Evolutionary conservation across 2,797 vertebrate genomes (phyloP), one percentile per base, ranked within the genome.

Genomic region (Psittacula echo): DNA sequence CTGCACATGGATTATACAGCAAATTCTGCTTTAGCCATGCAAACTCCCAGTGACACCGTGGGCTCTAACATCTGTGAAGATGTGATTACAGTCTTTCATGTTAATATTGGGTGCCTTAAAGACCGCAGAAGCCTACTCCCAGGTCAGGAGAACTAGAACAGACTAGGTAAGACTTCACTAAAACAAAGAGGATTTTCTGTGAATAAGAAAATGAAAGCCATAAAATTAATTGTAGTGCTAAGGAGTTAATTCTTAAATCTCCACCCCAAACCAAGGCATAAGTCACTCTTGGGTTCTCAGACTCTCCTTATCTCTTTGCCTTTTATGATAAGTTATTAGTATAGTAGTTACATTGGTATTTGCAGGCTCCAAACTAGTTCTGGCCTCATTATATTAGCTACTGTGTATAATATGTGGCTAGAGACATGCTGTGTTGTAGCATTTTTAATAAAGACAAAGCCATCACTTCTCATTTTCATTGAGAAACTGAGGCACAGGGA

Each of bases 11-110:
- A 90, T 96, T 96, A 94, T 90, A 73, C 74, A 90, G 91, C 87
- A 96, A 94, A 95, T 96, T 94, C 91, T 90, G 56, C 3, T 96
- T 94, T 93, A 94, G 87, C 93, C 91, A 74, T 93, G 91, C 94
- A 94, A 95, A 94, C 93, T 95, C 93, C 87, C 93, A 87, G 85
- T 94, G 93, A 93, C 74, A 74, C 83, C 76, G 70, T 54, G 79
- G 94, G 89, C 91, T 96, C 95, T 86, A 88, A 88, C 82, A 94
- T 93, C 96, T 94, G 91, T 70, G 92, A 96, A 93, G 89, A 94
- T 91, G 82, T 84, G 92, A 96, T 96, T 96, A 94, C 76, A 92
- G 94, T 91, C 79, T 96, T 91, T 80, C 71, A 61, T 88, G 89
- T 94, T 96, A 94, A 90, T 88, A 91, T 77, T 82, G 77, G 64